Conservation (phyloP, 2,797 vertebrate species). For the Lemur catta region DNA sequence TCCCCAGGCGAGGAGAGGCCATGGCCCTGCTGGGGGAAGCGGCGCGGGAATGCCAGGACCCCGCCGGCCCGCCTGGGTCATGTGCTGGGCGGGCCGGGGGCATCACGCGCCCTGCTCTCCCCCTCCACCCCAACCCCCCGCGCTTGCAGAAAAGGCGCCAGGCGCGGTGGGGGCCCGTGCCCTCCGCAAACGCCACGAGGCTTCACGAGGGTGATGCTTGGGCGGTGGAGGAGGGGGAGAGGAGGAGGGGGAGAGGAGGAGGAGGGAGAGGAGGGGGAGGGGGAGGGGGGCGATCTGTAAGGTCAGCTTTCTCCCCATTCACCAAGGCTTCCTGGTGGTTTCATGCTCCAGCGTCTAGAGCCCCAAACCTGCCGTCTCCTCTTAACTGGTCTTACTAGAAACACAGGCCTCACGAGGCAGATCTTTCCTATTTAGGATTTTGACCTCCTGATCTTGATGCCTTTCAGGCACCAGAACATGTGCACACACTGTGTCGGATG, state of each 20-base stretch:
- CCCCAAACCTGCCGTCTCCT: background rate
- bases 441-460: background rate
- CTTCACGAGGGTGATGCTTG: constrained; percentile 15
- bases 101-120: constrained; percentile 49
- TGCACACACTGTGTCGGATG: background rate
- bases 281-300: background rate
- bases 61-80: background rate
- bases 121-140: background rate
- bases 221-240: background rate
- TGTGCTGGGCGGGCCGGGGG: background rate
- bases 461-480: background rate
- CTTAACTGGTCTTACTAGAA: too few relatives aligned
- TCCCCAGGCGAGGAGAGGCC: constrained; percentile 78
- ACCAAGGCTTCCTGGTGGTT: background rate
- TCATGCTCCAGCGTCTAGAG: background rate
- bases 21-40: background rate
- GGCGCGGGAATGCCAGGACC: background rate
- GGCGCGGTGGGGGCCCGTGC: background rate
- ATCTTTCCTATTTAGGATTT: background rate
- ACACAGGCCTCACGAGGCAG: fast-evolving
- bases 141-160: background rate
- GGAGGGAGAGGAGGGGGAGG: too few relatives aligned
- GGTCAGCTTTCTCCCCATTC: background rate
- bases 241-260: too few relatives aligned
- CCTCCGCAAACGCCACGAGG: constrained; percentile 8